These are phyloP conservation scores for Harpegnathos saltator DNA, from an alignment of 1,140 invertebrate species.

Conservation along the genomic window DNA sequence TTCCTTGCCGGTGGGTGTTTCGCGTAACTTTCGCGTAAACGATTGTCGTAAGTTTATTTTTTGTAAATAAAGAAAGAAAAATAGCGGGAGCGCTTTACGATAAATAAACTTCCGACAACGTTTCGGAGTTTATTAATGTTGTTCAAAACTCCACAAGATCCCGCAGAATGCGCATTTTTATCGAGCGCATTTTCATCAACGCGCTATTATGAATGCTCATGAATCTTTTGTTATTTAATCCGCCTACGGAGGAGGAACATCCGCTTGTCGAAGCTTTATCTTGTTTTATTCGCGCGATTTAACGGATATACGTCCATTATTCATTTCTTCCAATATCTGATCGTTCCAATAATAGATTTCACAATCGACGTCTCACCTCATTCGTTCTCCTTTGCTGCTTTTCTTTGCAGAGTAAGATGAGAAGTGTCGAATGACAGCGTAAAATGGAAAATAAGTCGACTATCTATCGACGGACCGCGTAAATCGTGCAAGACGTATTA, in stretches of 20 bases:
- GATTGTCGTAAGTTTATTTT: background rate
- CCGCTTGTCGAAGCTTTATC: background rate
- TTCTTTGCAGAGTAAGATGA: no score
- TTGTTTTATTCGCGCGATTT: background rate
- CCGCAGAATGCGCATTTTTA: background rate
- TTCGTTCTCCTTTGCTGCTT: no score
- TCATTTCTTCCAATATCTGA: background rate
- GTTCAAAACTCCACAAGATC: conserved; percentile 12
- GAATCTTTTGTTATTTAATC: conserved; percentile 1
- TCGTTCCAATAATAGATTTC: no score
- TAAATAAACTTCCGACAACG: background rate
- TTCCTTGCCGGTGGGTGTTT: background rate
- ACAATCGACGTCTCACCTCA: no score
- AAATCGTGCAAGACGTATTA: no score
- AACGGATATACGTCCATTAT: background rate
- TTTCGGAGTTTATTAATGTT: conserved; percentile 30
- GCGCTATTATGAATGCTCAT: background rate
- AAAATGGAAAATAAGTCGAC: no score
- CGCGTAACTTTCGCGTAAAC: background rate
- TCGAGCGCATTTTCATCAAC: conserved; percentile 6
- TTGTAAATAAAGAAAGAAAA: background rate
- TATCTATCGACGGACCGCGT: no score
- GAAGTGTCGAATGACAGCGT: no score
- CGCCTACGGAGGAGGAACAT: background rate
- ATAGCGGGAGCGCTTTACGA: background rate